phyloP scores from a whole-genome alignment of 2,888 invertebrate genomes.

The Diarsia brunnea region DNA sequence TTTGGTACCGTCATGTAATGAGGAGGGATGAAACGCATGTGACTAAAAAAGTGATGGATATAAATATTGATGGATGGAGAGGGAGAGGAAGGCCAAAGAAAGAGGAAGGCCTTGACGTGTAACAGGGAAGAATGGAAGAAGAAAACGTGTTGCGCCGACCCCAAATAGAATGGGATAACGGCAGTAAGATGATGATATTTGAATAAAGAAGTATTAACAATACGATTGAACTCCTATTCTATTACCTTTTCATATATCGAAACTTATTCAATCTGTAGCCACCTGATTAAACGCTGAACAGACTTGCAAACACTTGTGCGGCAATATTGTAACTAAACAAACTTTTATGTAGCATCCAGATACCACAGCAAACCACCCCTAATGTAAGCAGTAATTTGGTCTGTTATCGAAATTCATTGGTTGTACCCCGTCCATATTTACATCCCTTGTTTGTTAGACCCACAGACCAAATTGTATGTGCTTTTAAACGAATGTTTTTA shows the following conservation, averaged over 20 bases:
- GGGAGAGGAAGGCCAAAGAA: no score
- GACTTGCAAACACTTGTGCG: conserved; percentile 25
- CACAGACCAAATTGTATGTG: conserved; percentile 27
- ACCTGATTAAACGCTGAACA: conserved; percentile 14
- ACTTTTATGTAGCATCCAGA: conserved; percentile 21
- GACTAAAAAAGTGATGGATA: no score
- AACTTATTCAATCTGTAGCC: background rate
- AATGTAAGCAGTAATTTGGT: conserved; percentile 41
- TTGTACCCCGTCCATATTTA: conserved; percentile 42
- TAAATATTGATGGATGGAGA: no score
- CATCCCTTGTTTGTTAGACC: conserved; percentile 38
- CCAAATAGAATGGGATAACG: no score
- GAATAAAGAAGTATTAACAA: no score
- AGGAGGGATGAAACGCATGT: no score
- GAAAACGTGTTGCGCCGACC: no score
- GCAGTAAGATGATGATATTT: no score
- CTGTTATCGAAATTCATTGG: conserved; percentile 58
- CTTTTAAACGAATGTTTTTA: conserved; percentile 38
- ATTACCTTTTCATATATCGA: background rate
- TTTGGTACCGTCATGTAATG: no score
- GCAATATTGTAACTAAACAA: conserved; percentile 35
- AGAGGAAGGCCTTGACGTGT: no score
- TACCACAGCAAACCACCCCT: background rate
- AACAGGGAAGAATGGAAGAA: no score
- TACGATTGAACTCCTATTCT: no score